A percentile compares a stretch with the other conserved stretches of the same genome.
Evolutionary conservation across 2,113 vertebrate species (phyloP).

Genomic region (Cromileptes altivelis): DNA sequence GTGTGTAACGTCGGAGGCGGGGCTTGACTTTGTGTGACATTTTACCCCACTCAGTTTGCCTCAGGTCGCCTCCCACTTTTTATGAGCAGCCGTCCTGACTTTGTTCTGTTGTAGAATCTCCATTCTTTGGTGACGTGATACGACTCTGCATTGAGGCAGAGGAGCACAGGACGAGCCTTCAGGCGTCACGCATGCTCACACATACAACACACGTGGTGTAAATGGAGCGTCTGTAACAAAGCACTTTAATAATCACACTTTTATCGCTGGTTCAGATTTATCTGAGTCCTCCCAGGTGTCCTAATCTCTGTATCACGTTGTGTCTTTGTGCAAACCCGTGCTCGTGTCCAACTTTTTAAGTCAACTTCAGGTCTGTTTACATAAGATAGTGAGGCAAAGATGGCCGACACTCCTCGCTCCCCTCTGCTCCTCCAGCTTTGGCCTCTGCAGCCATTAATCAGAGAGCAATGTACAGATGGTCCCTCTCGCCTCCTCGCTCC

Average conservation of each 20-base stretch:
- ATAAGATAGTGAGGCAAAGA: conserved; percentile 21
- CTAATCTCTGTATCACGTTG: too few relatives aligned
- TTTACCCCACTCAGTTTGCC: not conserved
- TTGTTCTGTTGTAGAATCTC: not conserved
- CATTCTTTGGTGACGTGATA: not conserved
- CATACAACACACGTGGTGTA: too few relatives aligned
- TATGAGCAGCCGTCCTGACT: not conserved
- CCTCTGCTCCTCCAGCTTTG: not conserved
- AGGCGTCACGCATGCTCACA: too few relatives aligned
- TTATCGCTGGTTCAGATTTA: too few relatives aligned
- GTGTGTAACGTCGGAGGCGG: not conserved
- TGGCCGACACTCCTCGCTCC: not conserved
- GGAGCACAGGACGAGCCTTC: too few relatives aligned
- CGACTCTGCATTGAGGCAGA: not conserved
- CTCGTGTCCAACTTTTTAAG: conserved; percentile 1
- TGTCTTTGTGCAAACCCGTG: not conserved
- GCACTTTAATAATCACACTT: too few relatives aligned
- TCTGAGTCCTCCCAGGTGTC: too few relatives aligned
- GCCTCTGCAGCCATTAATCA: conserved; percentile 61
- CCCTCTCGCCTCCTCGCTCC: conserved; percentile 29
- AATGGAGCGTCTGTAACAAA: too few relatives aligned
- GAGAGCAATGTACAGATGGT: conserved; percentile 31
- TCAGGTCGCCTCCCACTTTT: not conserved
- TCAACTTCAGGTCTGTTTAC: conserved; percentile 47
- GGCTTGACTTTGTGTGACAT: conserved; percentile 1